A percentile compares a stretch with the other conserved stretches of the same genome.
Conservation (phyloP, 2,113 vertebrate species). For the Neopipo cinnamomea region DNA sequence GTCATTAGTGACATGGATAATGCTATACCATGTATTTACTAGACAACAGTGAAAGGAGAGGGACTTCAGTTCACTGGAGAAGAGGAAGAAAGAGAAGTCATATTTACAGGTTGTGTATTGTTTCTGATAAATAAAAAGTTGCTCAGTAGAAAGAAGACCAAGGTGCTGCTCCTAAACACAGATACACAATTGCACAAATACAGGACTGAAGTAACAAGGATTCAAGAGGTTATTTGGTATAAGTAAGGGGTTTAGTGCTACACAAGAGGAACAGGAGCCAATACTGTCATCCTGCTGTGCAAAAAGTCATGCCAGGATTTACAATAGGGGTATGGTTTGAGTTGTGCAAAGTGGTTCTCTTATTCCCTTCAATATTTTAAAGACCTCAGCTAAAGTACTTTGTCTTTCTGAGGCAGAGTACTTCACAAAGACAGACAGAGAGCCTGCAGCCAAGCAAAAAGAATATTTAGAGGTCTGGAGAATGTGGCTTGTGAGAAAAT, state of each 20-base stretch:
- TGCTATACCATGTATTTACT: not conserved
- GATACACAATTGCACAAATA: not conserved
- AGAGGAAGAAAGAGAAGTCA: not conserved
- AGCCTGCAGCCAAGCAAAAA: not conserved
- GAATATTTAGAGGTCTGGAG: not conserved
- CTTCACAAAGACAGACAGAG: not conserved
- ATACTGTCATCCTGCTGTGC: not conserved
- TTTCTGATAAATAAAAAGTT: not conserved
- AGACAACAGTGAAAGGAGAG: not conserved
- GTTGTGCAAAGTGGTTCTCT: not conserved
- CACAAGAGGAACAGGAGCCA: not conserved
- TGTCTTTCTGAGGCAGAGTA: not conserved
- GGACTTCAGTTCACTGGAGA: not conserved
- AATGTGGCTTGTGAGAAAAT: not conserved
- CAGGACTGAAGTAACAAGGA: not conserved
- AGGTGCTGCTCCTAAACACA: not conserved
- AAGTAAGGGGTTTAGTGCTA: not conserved
- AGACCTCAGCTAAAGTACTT: not conserved
- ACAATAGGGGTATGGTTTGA: not conserved
- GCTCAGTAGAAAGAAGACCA: not conserved
- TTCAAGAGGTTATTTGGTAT: not conserved
- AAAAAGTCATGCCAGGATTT: not conserved
- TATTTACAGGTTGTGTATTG: not conserved
- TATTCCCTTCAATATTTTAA: not conserved
- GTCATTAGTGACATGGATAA: not conserved